These are phyloP conservation scores for Rhagonycha lutea DNA, from an alignment of 2,888 invertebrate species.

Conservation along the genomic window DNA sequence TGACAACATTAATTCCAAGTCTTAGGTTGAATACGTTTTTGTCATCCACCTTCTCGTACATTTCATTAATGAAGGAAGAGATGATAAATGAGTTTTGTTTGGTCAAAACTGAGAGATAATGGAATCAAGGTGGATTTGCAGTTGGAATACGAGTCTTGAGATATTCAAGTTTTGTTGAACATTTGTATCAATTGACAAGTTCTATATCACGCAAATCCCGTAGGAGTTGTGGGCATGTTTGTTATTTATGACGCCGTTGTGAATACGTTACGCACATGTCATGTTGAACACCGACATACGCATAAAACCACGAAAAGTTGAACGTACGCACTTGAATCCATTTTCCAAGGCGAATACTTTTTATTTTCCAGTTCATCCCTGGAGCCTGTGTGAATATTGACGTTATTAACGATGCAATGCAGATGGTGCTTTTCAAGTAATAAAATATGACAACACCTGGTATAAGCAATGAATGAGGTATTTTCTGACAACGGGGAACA, in stretches of 20 bases:
- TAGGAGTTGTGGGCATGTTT: constrained; percentile 46
- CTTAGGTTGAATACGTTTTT: not conserved
- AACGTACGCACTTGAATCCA: constrained; percentile 18
- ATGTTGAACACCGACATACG: constrained; percentile 25
- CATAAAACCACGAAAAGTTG: constrained; percentile 28
- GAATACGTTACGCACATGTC: constrained; percentile 42
- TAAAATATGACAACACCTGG: constrained; percentile 36
- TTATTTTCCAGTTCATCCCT: constrained; percentile 12
- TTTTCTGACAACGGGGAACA: constrained; percentile 25
- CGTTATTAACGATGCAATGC: constrained; percentile 27
- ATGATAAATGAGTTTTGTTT: not conserved
- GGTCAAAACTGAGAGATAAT: not conserved
- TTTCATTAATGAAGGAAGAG: not conserved
- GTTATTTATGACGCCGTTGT: constrained; percentile 49
- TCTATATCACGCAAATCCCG: constrained; percentile 51
- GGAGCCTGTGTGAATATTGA: constrained; percentile 12
- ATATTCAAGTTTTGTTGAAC: constrained; percentile 32
- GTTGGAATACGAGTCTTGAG: constrained; percentile 8
- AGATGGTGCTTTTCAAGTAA: constrained; percentile 30
- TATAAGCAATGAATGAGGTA: constrained; percentile 27
- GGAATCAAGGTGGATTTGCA: not conserved
- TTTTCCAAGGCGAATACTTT: constrained; percentile 2
- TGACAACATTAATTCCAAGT: not conserved
- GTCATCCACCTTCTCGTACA: not conserved
- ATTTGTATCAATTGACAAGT: constrained; percentile 51